These are phyloP conservation scores for Auanema sp. DNA, from an alignment of 2,888 invertebrate genomes.

Conservation along the genomic window DNA sequence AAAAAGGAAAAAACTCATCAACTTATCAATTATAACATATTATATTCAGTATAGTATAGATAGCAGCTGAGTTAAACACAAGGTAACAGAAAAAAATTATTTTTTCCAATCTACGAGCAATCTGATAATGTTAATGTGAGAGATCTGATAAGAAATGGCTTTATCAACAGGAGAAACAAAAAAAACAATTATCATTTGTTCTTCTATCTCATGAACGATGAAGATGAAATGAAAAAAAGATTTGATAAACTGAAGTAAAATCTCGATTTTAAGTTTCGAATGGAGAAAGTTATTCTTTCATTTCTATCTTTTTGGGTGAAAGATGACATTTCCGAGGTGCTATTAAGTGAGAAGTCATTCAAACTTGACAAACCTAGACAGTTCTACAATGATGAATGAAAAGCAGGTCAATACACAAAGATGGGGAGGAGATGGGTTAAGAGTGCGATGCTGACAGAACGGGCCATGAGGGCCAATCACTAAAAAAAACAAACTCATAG, in stretches of 20 bases:
- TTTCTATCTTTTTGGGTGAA: conserved; percentile 6
- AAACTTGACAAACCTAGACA: too few species aligned
- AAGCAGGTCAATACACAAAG: too few species aligned
- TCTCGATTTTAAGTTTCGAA: neutral
- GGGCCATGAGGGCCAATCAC: too few species aligned
- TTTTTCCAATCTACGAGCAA: neutral
- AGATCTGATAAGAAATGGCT: neutral
- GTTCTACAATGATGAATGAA: too few species aligned
- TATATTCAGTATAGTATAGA: neutral
- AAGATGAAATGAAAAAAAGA: neutral
- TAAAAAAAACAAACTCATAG: too few species aligned
- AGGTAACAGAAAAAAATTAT: too few species aligned
- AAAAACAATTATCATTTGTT: neutral
- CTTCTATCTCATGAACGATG: neutral
- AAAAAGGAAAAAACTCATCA: too few species aligned
- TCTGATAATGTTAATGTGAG: conserved; percentile 5
- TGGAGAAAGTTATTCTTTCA: neutral
- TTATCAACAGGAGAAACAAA: neutral
- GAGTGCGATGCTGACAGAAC: too few species aligned
- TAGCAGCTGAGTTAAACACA: too few species aligned
- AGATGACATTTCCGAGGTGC: conserved; percentile 5
- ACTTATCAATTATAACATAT: too few species aligned
- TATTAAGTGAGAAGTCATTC: neutral
- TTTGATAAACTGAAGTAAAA: too few species aligned
- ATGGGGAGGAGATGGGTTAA: too few species aligned